phyloP scores from a whole-genome alignment of 2,888 invertebrate genomes.

The Mamestra brassicae region DNA sequence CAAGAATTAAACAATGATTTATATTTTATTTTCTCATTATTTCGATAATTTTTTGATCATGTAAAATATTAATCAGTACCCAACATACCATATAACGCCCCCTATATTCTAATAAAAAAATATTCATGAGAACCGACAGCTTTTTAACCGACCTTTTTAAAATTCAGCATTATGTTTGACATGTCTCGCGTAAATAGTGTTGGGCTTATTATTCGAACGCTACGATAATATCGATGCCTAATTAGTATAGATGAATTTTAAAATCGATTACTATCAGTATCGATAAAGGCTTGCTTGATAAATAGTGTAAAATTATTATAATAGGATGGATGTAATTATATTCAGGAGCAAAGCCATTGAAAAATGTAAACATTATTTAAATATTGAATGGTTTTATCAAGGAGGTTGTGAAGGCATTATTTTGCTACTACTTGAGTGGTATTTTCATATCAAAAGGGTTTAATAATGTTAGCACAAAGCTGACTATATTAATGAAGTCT shows the following conservation, averaged over 20 bases:
- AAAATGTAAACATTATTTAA: slow-evolving; percentile 58
- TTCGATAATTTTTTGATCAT: not conserved
- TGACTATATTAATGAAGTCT: not conserved
- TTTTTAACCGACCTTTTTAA: slow-evolving; percentile 52
- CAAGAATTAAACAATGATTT: not conserved
- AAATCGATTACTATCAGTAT: slow-evolving; percentile 54
- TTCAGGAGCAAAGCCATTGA: slow-evolving; percentile 28
- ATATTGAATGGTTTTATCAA: slow-evolving; percentile 48
- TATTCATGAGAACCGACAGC: not conserved
- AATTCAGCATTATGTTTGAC: slow-evolving; percentile 51
- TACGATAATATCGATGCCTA: slow-evolving; percentile 54
- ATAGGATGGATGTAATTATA: slow-evolving; percentile 36
- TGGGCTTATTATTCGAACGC: slow-evolving; percentile 42
- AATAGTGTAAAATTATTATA: slow-evolving; percentile 49
- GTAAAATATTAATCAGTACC: not conserved
- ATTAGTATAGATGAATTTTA: slow-evolving; percentile 60
- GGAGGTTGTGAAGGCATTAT: slow-evolving; percentile 20
- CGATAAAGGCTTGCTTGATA: slow-evolving; percentile 53
- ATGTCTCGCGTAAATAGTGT: slow-evolving; percentile 48
- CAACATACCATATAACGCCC: not conserved
- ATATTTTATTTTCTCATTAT: not conserved
- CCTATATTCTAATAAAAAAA: not conserved
- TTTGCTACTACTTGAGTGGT: not conserved
- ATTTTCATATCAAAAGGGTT: not conserved
- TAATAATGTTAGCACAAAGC: not conserved